Evolutionary conservation across 2,888 invertebrate genomes (phyloP).

Genomic region (Matsumyia berberina): DNA sequence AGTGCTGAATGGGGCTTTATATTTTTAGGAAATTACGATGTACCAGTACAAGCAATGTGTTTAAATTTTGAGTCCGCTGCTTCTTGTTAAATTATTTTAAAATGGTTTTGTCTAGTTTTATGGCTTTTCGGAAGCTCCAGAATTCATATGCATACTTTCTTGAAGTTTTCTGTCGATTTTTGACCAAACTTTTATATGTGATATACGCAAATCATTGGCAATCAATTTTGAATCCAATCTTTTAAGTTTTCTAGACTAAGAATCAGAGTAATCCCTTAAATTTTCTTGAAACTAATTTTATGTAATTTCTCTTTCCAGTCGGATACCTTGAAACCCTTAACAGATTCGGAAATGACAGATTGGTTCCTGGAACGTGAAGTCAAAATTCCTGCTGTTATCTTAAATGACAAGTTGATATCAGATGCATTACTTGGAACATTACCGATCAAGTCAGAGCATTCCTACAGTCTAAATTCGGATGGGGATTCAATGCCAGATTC

Average conservation of each 20-base stretch:
- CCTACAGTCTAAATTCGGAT: slow-evolving; percentile 92
- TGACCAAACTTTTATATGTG: too few relatives aligned
- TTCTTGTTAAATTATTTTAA: too few relatives aligned
- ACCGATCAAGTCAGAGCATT: slow-evolving; percentile 96
- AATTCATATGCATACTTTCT: too few relatives aligned
- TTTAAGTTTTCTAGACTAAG: too few relatives aligned
- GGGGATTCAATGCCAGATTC: slow-evolving; percentile 89
- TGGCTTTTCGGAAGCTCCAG: too few relatives aligned
- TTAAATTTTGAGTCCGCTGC: too few relatives aligned
- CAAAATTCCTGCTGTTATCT: slow-evolving; percentile 88
- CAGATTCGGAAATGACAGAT: slow-evolving; percentile 88
- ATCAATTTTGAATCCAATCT: too few relatives aligned
- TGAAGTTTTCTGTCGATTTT: too few relatives aligned
- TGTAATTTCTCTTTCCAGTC: slow-evolving; percentile 85
- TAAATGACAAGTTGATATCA: slow-evolving; percentile 91
- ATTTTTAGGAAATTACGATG: too few relatives aligned
- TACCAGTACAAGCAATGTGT: too few relatives aligned
- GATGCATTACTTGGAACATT: slow-evolving; percentile 90
- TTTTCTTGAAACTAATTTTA: slow-evolving; percentile 74
- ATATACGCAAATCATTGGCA: too few relatives aligned
- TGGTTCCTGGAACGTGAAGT: slow-evolving; percentile 89
- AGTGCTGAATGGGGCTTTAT: not conserved
- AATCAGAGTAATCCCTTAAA: slow-evolving; percentile 44
- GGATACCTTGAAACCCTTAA: slow-evolving; percentile 86
- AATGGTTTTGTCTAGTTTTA: too few relatives aligned